Conservation (phyloP, 2,113 vertebrate genomes). For the Ciconia stormi region DNA sequence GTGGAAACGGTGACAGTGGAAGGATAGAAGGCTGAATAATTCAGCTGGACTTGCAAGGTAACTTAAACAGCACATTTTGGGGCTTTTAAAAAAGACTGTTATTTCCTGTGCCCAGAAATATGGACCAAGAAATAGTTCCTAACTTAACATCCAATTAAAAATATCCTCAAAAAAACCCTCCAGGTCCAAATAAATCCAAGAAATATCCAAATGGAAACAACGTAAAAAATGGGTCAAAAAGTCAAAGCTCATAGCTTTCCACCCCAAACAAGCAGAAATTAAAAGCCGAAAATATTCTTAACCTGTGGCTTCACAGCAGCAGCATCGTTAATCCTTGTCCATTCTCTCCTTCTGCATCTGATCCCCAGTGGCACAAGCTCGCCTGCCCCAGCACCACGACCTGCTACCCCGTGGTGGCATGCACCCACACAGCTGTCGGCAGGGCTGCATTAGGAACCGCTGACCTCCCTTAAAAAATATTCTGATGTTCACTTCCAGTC, state of each 20-base stretch:
- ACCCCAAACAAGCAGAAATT: background rate
- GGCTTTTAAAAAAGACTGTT: background rate
- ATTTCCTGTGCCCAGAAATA: background rate
- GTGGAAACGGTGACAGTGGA: background rate
- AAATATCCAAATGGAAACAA: background rate
- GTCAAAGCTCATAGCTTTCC: background rate
- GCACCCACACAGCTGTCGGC: background rate
- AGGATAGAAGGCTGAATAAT: background rate
- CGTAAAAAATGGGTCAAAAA: background rate
- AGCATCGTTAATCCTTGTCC: background rate
- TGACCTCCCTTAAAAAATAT: background rate
- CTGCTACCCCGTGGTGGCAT: rapidly evolving
- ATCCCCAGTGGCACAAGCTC: rapidly evolving
- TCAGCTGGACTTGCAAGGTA: background rate
- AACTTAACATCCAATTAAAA: background rate
- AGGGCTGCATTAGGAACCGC: background rate
- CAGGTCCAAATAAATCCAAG: background rate
- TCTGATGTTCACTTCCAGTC: background rate
- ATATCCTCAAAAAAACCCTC: background rate
- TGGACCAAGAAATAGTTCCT: background rate
- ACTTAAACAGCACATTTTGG: background rate
- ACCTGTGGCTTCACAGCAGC: background rate
- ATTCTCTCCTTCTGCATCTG: background rate
- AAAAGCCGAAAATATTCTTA: background rate
- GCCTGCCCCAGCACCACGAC: rapidly evolving